Percentiles rank a stretch among this genome's conserved stretches.
phyloP scores from a whole-genome alignment of 2,888 invertebrate species.

The Ectemnius cavifrons region DNA sequence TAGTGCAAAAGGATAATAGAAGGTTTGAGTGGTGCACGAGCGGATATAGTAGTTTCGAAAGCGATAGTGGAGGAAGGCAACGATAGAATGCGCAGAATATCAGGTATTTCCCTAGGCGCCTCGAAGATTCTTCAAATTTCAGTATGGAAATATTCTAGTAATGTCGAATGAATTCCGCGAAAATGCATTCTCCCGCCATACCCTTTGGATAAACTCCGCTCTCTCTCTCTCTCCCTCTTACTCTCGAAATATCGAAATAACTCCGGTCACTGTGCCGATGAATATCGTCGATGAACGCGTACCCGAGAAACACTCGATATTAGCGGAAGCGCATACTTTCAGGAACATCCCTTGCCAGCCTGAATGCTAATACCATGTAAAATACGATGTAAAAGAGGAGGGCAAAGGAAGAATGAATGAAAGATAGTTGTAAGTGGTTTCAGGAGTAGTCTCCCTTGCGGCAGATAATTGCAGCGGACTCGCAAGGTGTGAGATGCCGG shows the following conservation, averaged over 20 bases:
- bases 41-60: slow-evolving; percentile 14
- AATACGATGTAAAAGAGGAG: background rate
- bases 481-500: background rate
- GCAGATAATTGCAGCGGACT: background rate
- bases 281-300: background rate
- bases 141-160: slow-evolving; percentile 28
- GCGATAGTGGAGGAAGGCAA: background rate
- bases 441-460: background rate
- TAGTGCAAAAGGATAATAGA: too few relatives aligned
- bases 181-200: slow-evolving; percentile 29
- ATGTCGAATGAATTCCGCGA: slow-evolving; percentile 33
- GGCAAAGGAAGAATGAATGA: background rate
- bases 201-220: slow-evolving; percentile 19
- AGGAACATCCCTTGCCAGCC: background rate
- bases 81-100: background rate
- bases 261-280: slow-evolving; percentile 5
- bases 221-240: background rate
- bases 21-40: too few relatives aligned
- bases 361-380: background rate
- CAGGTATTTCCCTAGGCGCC: background rate
- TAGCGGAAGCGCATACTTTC: background rate
- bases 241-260: slow-evolving; percentile 22
- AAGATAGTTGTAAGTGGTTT: background rate
- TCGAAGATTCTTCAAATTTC: slow-evolving; percentile 26
- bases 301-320: background rate